Percentiles rank a stretch among this genome's conserved stretches.
phyloP scores from a whole-genome alignment of 2,888 invertebrate genomes.

The Lacanobia oleracea region DNA sequence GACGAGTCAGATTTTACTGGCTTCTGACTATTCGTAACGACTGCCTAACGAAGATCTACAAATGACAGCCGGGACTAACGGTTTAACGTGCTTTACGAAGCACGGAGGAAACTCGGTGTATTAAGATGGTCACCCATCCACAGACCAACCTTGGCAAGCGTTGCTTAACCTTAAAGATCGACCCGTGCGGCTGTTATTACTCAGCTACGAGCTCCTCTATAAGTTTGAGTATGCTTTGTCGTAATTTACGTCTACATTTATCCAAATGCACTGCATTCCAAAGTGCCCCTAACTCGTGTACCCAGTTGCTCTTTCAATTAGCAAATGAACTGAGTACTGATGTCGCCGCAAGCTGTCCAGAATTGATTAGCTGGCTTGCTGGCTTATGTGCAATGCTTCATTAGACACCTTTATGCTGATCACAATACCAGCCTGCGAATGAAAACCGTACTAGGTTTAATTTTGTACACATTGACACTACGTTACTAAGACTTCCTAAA shows the following conservation, averaged over 20 bases:
- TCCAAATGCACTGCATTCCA: not conserved
- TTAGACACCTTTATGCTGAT: constrained; percentile 29
- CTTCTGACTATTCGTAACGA: too few species aligned
- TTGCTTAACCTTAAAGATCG: too few species aligned
- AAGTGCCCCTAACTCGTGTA: constrained; percentile 1
- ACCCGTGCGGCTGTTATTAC: too few species aligned
- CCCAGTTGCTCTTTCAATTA: constrained; percentile 33
- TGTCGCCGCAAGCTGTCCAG: constrained; percentile 27
- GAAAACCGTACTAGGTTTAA: not conserved
- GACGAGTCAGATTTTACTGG: too few species aligned
- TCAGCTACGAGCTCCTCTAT: too few species aligned
- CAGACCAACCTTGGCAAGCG: too few species aligned
- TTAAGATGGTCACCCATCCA: too few species aligned
- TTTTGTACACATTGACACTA: not conserved
- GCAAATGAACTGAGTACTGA: constrained; percentile 26
- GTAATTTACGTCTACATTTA: not conserved
- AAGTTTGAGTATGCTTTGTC: not conserved
- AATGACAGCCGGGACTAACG: too few species aligned
- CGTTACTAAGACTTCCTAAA: too few species aligned
- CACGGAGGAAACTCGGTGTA: too few species aligned
- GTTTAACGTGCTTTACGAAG: too few species aligned
- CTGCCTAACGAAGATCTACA: too few species aligned
- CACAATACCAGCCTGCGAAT: not conserved
- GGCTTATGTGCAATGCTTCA: constrained; percentile 38
- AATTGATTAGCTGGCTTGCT: constrained; percentile 38